Evolutionary conservation across 1,140 invertebrate genomes (phyloP).

Genomic region (Drosophila arawakana): DNA sequence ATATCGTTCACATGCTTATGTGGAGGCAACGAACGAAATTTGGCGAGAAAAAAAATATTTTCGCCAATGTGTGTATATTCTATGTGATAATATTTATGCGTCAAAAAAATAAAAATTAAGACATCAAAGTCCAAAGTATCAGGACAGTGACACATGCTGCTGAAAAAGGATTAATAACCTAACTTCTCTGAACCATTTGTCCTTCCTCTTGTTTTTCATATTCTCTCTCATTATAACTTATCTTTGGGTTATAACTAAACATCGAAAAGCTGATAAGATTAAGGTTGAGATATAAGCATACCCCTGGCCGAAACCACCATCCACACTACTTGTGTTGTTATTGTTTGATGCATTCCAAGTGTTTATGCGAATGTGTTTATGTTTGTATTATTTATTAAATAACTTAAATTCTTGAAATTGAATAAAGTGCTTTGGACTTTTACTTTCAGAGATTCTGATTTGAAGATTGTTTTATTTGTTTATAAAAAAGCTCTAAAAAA

Average conservation of each 20-base stretch:
- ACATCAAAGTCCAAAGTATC: conserved; percentile 31
- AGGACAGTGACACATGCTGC: conserved; percentile 35
- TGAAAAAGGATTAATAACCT: conserved; percentile 56
- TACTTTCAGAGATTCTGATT: background rate
- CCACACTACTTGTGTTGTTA: conserved; percentile 14
- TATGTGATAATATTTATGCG: conserved; percentile 4
- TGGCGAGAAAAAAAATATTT: conserved; percentile 57
- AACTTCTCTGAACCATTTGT: background rate
- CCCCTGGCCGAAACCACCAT: background rate
- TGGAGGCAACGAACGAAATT: conserved; percentile 72
- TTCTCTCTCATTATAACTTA: background rate
- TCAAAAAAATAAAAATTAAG: conserved; percentile 26
- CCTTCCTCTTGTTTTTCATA: conserved; percentile 38
- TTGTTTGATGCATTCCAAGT: conserved; percentile 9
- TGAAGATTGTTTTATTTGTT: too few relatives aligned
- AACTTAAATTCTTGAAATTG: conserved; percentile 51
- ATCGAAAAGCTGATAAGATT: conserved; percentile 76
- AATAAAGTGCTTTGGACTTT: background rate
- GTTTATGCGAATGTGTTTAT: conserved; percentile 15
- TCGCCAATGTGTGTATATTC: conserved; percentile 13
- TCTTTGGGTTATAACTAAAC: conserved; percentile 61
- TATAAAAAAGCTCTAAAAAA: too few relatives aligned
- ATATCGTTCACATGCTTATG: conserved; percentile 34
- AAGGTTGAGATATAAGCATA: conserved; percentile 68
- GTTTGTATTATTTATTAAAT: conserved; percentile 19